These are phyloP conservation scores for Talpa occidentalis DNA, from an alignment of 2,113 vertebrate species.

Conservation along the genomic window DNA sequence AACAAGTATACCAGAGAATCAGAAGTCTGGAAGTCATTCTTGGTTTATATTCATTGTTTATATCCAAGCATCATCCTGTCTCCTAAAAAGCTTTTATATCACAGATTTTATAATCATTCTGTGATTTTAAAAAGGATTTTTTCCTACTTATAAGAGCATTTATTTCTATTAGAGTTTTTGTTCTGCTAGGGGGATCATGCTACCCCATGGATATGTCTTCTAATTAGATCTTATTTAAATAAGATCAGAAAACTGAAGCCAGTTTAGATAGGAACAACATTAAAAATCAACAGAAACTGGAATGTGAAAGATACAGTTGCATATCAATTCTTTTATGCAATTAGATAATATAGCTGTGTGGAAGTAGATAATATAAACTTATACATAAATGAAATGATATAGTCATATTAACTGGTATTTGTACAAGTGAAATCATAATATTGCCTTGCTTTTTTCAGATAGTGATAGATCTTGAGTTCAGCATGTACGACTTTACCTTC, in stretches of 20 bases:
- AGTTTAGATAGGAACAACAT: conserved; percentile 43
- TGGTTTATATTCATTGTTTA: background rate
- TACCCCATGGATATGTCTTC: background rate
- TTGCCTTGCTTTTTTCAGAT: conserved; percentile 9
- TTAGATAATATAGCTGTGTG: background rate
- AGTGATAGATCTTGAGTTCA: background rate
- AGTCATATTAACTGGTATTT: conserved; percentile 27
- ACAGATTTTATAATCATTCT: conserved; percentile 23
- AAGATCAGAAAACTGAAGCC: background rate
- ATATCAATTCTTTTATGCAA: background rate
- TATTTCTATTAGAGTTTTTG: background rate
- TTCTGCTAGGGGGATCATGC: background rate
- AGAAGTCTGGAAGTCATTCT: background rate
- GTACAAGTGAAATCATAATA: background rate
- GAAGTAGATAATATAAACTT: background rate
- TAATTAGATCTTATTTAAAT: conserved; percentile 53
- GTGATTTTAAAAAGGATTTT: background rate
- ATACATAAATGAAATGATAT: background rate
- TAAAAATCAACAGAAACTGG: conserved; percentile 24
- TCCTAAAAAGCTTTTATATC: conserved; percentile 3
- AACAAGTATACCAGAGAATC: background rate
- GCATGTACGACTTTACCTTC: background rate
- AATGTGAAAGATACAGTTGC: conserved; percentile 27
- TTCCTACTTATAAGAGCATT: background rate
- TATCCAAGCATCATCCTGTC: background rate